A percentile compares a stretch with the other conserved stretches of the same genome.
Conservation (phyloP, 2,113 vertebrate genomes). For the Xenopus borealis region DNA sequence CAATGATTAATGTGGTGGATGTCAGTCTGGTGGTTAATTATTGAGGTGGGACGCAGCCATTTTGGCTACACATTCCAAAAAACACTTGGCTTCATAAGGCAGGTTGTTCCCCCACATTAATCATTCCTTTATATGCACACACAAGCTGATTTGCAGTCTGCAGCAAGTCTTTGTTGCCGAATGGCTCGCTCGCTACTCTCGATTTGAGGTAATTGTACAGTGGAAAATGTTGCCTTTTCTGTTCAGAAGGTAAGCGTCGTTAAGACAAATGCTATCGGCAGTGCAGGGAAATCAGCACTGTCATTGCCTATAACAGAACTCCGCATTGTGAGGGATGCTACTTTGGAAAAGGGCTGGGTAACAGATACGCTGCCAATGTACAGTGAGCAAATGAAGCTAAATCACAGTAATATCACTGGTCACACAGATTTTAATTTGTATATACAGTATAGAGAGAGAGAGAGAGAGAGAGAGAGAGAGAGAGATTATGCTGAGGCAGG, state of each 20-base stretch:
- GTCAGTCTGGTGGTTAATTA: conserved; percentile 71
- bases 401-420: conserved; percentile 12
- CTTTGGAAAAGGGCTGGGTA: too few relatives aligned
- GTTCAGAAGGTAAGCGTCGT: neutral
- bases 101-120: conserved; percentile 67
- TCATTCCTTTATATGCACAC: conserved; percentile 64
- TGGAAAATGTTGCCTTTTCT: conserved; percentile 23
- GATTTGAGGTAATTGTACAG: conserved; percentile 9
- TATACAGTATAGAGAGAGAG: too few relatives aligned
- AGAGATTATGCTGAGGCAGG: conserved; percentile 5
- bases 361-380: neutral
- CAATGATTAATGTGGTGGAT: conserved; percentile 67
- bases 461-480: too few relatives aligned
- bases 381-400: neutral
- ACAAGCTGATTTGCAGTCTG: conserved; percentile 4
- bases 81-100: conserved; percentile 47
- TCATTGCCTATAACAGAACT: conserved; percentile 25
- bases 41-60: conserved; percentile 66
- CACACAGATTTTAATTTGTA: conserved; percentile 28
- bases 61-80: conserved; percentile 54
- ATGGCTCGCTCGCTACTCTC: conserved; percentile 2
- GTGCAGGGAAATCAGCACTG: conserved; percentile 27
- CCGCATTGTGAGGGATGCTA: conserved; percentile 4
- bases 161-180: conserved; percentile 22
- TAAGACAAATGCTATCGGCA: conserved; percentile 1